Base-by-base conservation (phyloP, 2,888 invertebrate species). In the Caenorhabditis imperialis region DNA sequence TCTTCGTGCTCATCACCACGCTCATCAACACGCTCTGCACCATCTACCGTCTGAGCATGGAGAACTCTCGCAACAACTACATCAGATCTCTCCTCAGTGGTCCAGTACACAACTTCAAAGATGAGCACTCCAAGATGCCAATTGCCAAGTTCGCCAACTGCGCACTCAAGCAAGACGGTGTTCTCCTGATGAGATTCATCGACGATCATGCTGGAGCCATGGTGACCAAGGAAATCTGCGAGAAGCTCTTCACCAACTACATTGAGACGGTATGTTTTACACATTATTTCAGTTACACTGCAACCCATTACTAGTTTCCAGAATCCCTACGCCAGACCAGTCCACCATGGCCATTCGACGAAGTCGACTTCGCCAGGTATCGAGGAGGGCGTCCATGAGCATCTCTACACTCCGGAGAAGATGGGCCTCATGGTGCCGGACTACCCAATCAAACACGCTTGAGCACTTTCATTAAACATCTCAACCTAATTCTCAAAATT, bases 1-100 rank as follows among this genome's bases (percentile, higher is more conserved):
- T 90, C 8, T 88, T 90, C 57, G 89, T 90, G 8, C 87, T 89
- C 30, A 84, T 88, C 45, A 84, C 89, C 65, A 90, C 90, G 51
- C 76, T 88, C 40, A 86, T 88, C 82, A 90, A 90, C 84, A 89
- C 90, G 80, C 75, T 90, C 40, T 88, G 89, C 73, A 89, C 89
- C 88, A 77, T 89, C 33, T 86, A 86, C 77, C 87, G 88, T 12
- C 50, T 86, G 38, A 48, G 81, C 23, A 67, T 82, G 18, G 40
- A 72, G 2, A 35, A 42, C 20, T 50, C 81, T 18, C 81, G 86
- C 16, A 74, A 63, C 63, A 75, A 75, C 61, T 75, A 75, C 58
- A 69, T 74, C 44, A 40, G 67, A 44, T 51, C 65, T 27, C 51
- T 74, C 6, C 55, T 74, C 12, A 51, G 55, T 20, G 75, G 75